These are phyloP conservation scores for Hippocampus mohnikei DNA, from an alignment of 2,113 vertebrate species.

Conservation along the genomic window DNA sequence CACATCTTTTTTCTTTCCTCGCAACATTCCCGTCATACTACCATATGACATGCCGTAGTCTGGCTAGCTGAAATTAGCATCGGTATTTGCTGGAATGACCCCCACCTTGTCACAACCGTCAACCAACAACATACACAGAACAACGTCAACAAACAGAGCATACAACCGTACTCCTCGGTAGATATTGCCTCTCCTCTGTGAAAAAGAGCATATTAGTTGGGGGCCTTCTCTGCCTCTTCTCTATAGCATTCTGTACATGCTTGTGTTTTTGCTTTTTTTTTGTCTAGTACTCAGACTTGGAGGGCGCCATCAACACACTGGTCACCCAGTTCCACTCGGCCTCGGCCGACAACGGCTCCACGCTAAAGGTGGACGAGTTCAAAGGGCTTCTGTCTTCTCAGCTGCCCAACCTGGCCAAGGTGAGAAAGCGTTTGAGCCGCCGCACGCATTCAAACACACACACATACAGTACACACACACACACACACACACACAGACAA, in stretches of 20 bases:
- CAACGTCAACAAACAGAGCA: too few relatives aligned
- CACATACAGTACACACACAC: fast-evolving
- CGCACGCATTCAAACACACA: background rate
- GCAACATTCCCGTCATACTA: too few relatives aligned
- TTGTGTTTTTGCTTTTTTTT: too few relatives aligned
- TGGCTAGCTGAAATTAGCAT: background rate
- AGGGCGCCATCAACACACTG: conserved; percentile 71
- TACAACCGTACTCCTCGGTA: too few relatives aligned
- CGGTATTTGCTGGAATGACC: too few relatives aligned
- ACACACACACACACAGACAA: background rate
- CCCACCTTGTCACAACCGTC: too few relatives aligned
- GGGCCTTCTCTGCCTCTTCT: too few relatives aligned
- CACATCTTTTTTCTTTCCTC: too few relatives aligned
- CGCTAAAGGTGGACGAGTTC: conserved; percentile 71
- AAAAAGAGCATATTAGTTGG: too few relatives aligned
- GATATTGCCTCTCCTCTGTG: too few relatives aligned
- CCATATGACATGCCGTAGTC: background rate
- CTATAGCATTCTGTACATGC: background rate
- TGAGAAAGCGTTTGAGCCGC: conserved; percentile 26
- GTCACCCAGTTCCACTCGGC: conserved; percentile 72
- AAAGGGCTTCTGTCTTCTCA: conserved; percentile 67
- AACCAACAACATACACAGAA: too few relatives aligned
- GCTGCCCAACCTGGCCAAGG: conserved; percentile 67
- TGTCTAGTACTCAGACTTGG: conserved; percentile 66
- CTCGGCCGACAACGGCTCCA: conserved; percentile 51